Evolutionary conservation across 1,140 invertebrate species (phyloP), one percentile per base, ranked within the genome.

Genomic region (Lysiphlebus fabarum): DNA sequence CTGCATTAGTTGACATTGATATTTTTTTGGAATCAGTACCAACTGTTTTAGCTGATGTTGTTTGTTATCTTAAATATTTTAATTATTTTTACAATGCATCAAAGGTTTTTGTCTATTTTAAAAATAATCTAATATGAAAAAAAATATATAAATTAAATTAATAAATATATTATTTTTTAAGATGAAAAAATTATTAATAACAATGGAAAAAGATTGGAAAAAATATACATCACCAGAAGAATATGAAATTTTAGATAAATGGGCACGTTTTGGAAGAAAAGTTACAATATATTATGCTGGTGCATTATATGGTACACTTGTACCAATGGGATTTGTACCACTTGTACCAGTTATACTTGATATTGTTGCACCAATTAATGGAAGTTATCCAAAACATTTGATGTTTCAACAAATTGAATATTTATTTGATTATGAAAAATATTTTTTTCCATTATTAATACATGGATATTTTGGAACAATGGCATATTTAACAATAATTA

Each of bases 151-250:
- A 37, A 41, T 56, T 36, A 17, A n/a, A 40, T 2, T 17, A 1
- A 17, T 26, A n/a, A n/a, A n/a, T 26, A 4, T 26, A 4, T 51
- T 45, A 9, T 12, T 10, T 10, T 14, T 54, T n/a, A 56, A 71
- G 70, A 70, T 71, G 69, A 70, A 54, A 17, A 49, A 42, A 17
- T 62, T 71, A 7, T 3, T 65, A 4, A 5, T 59, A 0, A 53
- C 43, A 34, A 65, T 71, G 55, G 53, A 59, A 37, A 47, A 69
- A 2, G 70, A 71, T 54, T 71, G 70, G 70, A 62, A 53, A n/a
- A 56, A 41, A 17, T 65, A 48, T 0, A 55, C 59, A 8, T 36
- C 40, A 8, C 54, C 47, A 1, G 11, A 47, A 11, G 70, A 71
- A 7, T 59, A 48, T 17, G 55, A 71, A 0, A 65, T 69, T 17